Evolutionary conservation across 2,888 invertebrate genomes (phyloP), one percentile per base, ranked within the genome.

Genomic region (Pandemis corylana): DNA sequence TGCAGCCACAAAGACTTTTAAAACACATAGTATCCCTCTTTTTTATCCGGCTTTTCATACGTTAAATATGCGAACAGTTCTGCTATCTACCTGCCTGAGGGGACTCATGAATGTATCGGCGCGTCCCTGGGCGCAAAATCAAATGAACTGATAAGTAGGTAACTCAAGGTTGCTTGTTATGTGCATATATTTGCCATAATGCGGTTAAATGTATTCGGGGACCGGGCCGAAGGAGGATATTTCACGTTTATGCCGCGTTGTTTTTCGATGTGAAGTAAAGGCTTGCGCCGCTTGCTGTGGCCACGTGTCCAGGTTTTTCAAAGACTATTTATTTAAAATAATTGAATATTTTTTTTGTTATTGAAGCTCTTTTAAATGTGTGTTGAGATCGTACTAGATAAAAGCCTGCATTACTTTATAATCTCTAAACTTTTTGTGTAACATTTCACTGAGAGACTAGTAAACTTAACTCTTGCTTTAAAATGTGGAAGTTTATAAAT

Each of bases 161-260:
- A 71, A 77, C 77, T 76, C 74, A 75, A 70, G 72, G 69, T 63
- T 68, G 70, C 64, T 75, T 82, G 83, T 83, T 86, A 87, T 87
- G 86, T 84, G 85, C 86, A 86, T 87, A 81, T 79, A 85, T 85
- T 86, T 83, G 81, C 81, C 80, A 77, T 84, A 85, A 85, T 84
- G 82, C 78, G 80, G 80, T 81, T 83, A 84, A 85, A 85, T 85
- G 83, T 87, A 84, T 87, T 83, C 85, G 78, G 83, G 83, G 82
- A 83, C 77, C 80, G 79, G 79, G 76, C 81, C 80, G 77, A 79
- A 76, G 71, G 51, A 67, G 71, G 70, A 71, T 75, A 75, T 71
- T 67, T 75, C 75, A 63, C 75, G 67, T 75, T 75, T 68, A 71
- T 71, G 71, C 71, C 70, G 75, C 62, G 75, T 71, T 75, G 75